Evolutionary conservation across 1,140 invertebrate genomes (phyloP).

Genomic region (Micrasema longulum): DNA sequence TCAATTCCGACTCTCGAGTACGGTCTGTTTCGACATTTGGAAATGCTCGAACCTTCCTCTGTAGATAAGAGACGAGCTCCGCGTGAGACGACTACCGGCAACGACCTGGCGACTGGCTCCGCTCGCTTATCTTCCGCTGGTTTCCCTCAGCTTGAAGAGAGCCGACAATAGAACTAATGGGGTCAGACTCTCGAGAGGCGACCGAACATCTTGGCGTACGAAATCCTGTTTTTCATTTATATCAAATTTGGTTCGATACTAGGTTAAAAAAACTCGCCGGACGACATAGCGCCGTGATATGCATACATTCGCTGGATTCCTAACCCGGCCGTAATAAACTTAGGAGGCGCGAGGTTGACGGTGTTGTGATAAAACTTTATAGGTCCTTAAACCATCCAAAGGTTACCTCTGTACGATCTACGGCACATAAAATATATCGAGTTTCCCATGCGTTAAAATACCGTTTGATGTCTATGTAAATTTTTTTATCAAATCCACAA

Average conservation of each 20-base stretch:
- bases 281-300: slow-evolving; percentile 42
- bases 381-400: slow-evolving; percentile 6
- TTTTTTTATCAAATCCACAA: no score
- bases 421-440: no score
- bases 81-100: slow-evolving; percentile 36
- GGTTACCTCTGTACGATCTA: no score
- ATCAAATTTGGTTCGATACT: slow-evolving; percentile 34
- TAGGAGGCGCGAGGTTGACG: neutral
- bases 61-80: slow-evolving; percentile 32
- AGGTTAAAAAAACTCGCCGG: slow-evolving; percentile 45
- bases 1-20: slow-evolving; percentile 8
- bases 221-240: slow-evolving; percentile 52
- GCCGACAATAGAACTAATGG: slow-evolving; percentile 39
- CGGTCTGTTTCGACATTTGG: slow-evolving; percentile 1
- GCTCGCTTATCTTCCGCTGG: slow-evolving; percentile 30
- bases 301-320: slow-evolving; percentile 29
- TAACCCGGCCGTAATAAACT: neutral
- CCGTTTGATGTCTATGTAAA: no score
- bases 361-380: slow-evolving; percentile 9
- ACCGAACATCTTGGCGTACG: slow-evolving; percentile 37
- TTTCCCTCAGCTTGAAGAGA: slow-evolving; percentile 27
- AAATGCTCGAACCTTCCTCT: neutral
- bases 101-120: slow-evolving; percentile 41
- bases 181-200: slow-evolving; percentile 42
- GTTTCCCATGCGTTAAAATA: no score